phyloP scores from a whole-genome alignment of 2,888 invertebrate genomes.

The Chrysina gloriosa region DNA sequence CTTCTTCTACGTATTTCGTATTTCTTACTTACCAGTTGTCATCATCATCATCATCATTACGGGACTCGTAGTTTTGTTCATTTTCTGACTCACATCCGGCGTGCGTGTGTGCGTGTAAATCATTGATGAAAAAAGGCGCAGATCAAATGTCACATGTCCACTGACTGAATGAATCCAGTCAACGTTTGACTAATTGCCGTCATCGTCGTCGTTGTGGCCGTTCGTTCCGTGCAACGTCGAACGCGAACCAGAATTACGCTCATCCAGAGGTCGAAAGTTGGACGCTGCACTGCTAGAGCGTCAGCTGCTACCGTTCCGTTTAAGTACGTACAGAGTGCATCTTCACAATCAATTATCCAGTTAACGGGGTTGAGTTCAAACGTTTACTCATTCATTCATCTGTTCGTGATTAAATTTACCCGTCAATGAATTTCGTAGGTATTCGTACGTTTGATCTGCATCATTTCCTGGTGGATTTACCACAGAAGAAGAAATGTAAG shows the following conservation, averaged over 20 bases:
- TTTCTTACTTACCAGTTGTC: too few species aligned
- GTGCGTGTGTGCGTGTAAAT: constrained; percentile 23
- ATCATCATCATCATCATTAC: too few species aligned
- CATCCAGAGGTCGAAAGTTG: constrained; percentile 17
- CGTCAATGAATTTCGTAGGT: too few species aligned
- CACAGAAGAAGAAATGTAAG: too few species aligned
- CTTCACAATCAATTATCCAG: constrained; percentile 49
- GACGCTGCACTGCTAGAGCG: constrained; percentile 14
- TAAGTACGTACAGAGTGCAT: constrained; percentile 25
- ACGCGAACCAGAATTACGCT: not conserved
- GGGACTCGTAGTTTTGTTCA: not conserved
- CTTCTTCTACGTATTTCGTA: not conserved
- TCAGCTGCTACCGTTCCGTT: not conserved
- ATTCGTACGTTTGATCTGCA: too few species aligned
- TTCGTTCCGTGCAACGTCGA: not conserved
- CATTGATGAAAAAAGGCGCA: constrained; percentile 31
- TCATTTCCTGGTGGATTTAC: too few species aligned
- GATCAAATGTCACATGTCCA: constrained; percentile 37
- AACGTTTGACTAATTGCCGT: constrained; percentile 24
- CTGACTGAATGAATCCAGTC: constrained; percentile 32
- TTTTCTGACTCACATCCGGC: constrained; percentile 37
- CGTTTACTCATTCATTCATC: constrained; percentile 51
- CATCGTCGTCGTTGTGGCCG: too few species aligned
- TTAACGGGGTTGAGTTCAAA: constrained; percentile 51
- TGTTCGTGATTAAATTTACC: too few species aligned